Evolutionary conservation across 2,797 vertebrate genomes (phyloP).

Genomic region (Chiroxiphia lanceolata): DNA sequence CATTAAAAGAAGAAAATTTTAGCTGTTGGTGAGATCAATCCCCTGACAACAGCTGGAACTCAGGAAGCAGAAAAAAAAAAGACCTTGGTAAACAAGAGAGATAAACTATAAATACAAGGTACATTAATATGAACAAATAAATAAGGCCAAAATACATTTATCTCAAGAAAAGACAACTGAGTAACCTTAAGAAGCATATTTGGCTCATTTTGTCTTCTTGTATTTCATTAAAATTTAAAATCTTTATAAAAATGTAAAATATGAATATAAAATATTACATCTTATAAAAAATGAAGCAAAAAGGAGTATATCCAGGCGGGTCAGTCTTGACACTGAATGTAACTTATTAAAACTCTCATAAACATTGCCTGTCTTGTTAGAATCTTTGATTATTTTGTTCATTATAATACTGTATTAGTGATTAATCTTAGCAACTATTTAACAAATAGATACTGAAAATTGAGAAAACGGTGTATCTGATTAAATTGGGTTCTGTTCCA

Average conservation of each 20-base stretch:
- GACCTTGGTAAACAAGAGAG: not conserved
- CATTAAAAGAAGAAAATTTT: conserved; percentile 18
- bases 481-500: not conserved
- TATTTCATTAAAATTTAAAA: not conserved
- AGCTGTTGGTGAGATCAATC: not conserved
- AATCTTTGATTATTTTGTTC: not conserved
- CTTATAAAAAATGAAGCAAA: not conserved
- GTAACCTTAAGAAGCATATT: not conserved
- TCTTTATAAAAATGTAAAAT: not conserved
- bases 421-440: not conserved
- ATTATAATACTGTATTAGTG: not conserved
- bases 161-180: not conserved
- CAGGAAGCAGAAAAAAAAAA: not conserved
- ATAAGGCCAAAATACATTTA: not conserved
- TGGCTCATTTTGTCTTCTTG: not conserved
- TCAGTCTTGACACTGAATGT: not conserved
- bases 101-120: not conserved
- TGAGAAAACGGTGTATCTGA: not conserved
- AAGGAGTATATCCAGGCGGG: not conserved
- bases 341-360: not conserved
- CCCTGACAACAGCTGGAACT: not conserved
- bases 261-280: not conserved
- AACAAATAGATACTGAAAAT: not conserved
- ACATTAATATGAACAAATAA: not conserved
- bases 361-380: not conserved